Evolutionary conservation across 2,888 invertebrate species (phyloP).

Genomic region (Stratiomys singularior): DNA sequence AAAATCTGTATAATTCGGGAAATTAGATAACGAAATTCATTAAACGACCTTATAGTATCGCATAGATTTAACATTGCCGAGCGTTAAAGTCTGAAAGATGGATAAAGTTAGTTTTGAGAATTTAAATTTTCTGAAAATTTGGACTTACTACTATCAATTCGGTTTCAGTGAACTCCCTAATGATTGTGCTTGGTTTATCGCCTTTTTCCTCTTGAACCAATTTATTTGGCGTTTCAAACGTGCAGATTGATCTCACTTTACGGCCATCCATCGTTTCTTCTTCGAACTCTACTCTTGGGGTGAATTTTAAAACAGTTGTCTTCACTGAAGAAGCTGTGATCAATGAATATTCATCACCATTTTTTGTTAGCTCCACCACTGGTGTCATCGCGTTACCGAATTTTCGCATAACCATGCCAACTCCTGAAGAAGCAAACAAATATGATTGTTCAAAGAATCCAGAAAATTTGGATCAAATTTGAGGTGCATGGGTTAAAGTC

Average conservation of each 20-base stretch:
- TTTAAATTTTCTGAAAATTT: too few species aligned
- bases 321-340: conserved; percentile 91
- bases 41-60: conserved; percentile 73
- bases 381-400: conserved; percentile 86
- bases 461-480: too few species aligned
- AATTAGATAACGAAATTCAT: not conserved
- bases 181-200: conserved; percentile 73
- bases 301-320: conserved; percentile 83
- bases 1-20: not conserved
- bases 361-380: conserved; percentile 80
- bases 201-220: conserved; percentile 85
- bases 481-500: too few species aligned
- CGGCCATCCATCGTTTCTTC: conserved; percentile 92
- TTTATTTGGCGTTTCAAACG: conserved; percentile 78
- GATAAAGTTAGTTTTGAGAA: too few species aligned
- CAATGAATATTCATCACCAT: conserved; percentile 79
- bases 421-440: conserved; percentile 71
- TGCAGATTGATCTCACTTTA: conserved; percentile 73
- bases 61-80: conserved; percentile 78
- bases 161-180: conserved; percentile 79
- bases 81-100: conserved; percentile 77
- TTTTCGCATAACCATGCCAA: conserved; percentile 87
- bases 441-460: too few species aligned
- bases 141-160: conserved; percentile 78
- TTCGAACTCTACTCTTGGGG: conserved; percentile 86